Evolutionary conservation across 2,888 invertebrate species (phyloP).

Genomic region (Nomada flava): DNA sequence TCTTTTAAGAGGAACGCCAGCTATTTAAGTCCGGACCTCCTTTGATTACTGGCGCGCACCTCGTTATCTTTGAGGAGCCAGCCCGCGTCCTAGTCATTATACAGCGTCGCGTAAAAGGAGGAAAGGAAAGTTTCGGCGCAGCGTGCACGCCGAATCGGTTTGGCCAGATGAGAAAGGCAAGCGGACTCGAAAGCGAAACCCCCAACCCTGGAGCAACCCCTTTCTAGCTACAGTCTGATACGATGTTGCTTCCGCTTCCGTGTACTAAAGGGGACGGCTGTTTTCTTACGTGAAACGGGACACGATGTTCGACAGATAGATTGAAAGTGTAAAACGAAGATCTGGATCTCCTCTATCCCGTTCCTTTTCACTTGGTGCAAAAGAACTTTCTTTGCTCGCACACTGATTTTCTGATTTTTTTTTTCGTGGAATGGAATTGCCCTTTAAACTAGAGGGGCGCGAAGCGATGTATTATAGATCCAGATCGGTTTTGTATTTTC

Average conservation of each 20-base stretch:
- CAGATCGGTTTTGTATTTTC: no score
- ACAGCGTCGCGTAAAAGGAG: constrained; percentile 20
- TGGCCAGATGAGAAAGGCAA: constrained; percentile 24
- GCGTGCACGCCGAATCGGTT: constrained; percentile 44
- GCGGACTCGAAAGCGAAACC: constrained; percentile 8
- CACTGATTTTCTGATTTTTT: no score
- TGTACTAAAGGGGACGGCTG: constrained; percentile 12
- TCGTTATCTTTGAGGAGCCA: constrained; percentile 72
- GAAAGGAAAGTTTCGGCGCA: constrained; percentile 33
- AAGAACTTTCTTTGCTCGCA: no score
- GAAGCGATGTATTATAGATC: no score
- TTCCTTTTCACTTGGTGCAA: no score
- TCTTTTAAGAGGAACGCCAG: constrained; percentile 61
- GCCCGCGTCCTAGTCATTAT: constrained; percentile 52
- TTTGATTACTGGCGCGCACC: constrained; percentile 74
- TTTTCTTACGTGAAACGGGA: constrained; percentile 8
- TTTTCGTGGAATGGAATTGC: no score
- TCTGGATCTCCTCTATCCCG: no score
- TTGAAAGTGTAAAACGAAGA: not conserved
- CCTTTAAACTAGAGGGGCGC: no score
- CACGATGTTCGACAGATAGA: constrained; percentile 3
- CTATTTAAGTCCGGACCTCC: constrained; percentile 65
- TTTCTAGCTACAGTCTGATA: not conserved
- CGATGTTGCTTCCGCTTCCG: not conserved
- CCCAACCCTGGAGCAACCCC: not conserved